A percentile compares a stretch with the other conserved stretches of the same genome.
Conservation (phyloP, 30 jellyfish, hydroid and myxozoan genomes). For the Aurelia aurita region DNA sequence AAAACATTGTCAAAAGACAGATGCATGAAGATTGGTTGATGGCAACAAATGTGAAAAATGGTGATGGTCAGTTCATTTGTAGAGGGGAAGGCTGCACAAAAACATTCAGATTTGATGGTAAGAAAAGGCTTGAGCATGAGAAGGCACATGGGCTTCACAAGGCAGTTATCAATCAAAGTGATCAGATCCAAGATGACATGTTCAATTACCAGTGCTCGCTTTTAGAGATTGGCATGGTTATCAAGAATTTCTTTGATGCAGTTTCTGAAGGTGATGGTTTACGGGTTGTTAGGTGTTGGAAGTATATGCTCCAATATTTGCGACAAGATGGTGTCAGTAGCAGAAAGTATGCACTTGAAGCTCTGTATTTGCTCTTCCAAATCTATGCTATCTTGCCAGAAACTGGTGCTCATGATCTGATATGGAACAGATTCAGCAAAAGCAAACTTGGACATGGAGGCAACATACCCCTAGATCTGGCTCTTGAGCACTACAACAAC, state of each 20-base stretch:
- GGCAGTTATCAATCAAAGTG: not conserved
- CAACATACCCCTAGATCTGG: slow-evolving; percentile 64
- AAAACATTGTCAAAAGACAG: slow-evolving; percentile 5
- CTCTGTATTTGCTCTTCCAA: slow-evolving; percentile 42
- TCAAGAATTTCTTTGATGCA: slow-evolving; percentile 56
- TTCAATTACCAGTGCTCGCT: slow-evolving; percentile 45
- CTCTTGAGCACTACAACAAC: slow-evolving; percentile 41
- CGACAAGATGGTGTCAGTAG: slow-evolving; percentile 47
- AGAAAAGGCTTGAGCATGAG: slow-evolving; percentile 32
- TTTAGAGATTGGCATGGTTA: slow-evolving; percentile 52
- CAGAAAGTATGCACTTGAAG: slow-evolving; percentile 58
- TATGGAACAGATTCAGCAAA: slow-evolving; percentile 59
- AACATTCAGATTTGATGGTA: slow-evolving; percentile 30
- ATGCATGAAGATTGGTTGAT: slow-evolving; percentile 39
- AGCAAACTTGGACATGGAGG: slow-evolving; percentile 54
- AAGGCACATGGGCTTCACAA: slow-evolving; percentile 46
- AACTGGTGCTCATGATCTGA: slow-evolving; percentile 31
- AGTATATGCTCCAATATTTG: slow-evolving; percentile 44
- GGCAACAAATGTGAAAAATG: slow-evolving; percentile 22
- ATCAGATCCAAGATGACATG: slow-evolving; percentile 2
- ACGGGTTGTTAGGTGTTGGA: slow-evolving; percentile 52
- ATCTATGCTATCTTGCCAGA: slow-evolving; percentile 24
- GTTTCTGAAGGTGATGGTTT: slow-evolving; percentile 59
- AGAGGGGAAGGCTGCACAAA: slow-evolving; percentile 33
- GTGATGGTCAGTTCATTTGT: slow-evolving; percentile 23